These are phyloP conservation scores for Hemiprocne comata DNA, from an alignment of 2,113 vertebrate genomes.

Conservation along the genomic window DNA sequence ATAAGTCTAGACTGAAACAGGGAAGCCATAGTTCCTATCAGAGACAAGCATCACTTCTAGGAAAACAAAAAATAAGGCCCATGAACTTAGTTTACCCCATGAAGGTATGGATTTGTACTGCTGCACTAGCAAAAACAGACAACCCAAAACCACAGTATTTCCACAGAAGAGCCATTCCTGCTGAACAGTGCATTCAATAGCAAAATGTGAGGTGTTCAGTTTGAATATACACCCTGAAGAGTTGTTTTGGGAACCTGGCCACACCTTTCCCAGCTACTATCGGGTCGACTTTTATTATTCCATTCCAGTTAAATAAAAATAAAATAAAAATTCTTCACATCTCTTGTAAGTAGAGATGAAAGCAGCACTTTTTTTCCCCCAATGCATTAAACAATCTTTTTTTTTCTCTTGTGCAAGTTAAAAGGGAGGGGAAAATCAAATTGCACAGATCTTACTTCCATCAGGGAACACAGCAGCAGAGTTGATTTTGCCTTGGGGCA, in stretches of 20 bases:
- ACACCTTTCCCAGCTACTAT: not conserved
- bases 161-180: not conserved
- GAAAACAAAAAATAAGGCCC: not conserved
- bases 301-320: not conserved
- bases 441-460: not conserved
- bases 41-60: not conserved
- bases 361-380: not conserved
- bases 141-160: not conserved
- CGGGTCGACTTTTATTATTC: not conserved
- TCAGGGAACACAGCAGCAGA: not conserved
- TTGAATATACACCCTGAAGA: not conserved
- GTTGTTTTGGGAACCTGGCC: not conserved
- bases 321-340: not conserved
- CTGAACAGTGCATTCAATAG: not conserved
- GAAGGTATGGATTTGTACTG: not conserved
- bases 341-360: not conserved
- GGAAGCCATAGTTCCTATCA: not conserved
- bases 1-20: not conserved
- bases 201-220: not conserved
- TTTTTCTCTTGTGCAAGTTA: not conserved
- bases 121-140: not conserved
- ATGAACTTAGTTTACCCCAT: not conserved
- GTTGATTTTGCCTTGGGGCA: not conserved
- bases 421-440: not conserved
- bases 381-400: not conserved